Percentiles rank a stretch among this genome's conserved stretches.
Evolutionary conservation across 2,888 invertebrate genomes (phyloP).

Genomic region (Campaea margaritaria): DNA sequence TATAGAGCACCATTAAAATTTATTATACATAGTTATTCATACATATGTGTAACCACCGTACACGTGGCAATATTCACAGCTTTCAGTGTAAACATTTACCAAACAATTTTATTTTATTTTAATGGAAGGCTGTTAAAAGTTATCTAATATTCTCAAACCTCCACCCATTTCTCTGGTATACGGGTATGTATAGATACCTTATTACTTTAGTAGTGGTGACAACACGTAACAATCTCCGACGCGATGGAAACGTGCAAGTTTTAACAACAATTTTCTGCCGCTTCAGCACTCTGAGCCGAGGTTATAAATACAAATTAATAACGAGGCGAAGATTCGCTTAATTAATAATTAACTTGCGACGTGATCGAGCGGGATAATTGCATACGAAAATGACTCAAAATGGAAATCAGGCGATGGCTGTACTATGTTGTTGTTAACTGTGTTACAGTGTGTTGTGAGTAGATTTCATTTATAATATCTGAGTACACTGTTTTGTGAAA

Average conservation of each 20-base stretch:
- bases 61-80: too few relatives aligned
- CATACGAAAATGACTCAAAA: slow-evolving; percentile 74
- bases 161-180: too few relatives aligned
- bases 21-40: too few relatives aligned
- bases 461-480: slow-evolving; percentile 11
- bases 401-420: slow-evolving; percentile 68
- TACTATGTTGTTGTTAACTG: slow-evolving; percentile 64
- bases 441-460: slow-evolving; percentile 57
- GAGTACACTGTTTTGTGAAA: slow-evolving; percentile 6
- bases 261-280: slow-evolving; percentile 35
- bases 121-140: too few relatives aligned
- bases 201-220: too few relatives aligned
- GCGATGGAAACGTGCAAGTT: slow-evolving; percentile 37
- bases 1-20: too few relatives aligned
- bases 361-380: slow-evolving; percentile 42
- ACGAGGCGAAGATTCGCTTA: slow-evolving; percentile 44
- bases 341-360: slow-evolving; percentile 49
- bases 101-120: too few relatives aligned
- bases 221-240: slow-evolving; percentile 34
- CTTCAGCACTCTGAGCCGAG: slow-evolving; percentile 38
- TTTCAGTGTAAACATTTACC: too few relatives aligned
- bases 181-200: too few relatives aligned
- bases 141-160: too few relatives aligned
- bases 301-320: slow-evolving; percentile 57
- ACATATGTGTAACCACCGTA: too few relatives aligned